Evolutionary conservation across 1,140 invertebrate genomes (phyloP), one percentile per base, ranked within the genome.

Genomic region (Anastatus disparis): DNA sequence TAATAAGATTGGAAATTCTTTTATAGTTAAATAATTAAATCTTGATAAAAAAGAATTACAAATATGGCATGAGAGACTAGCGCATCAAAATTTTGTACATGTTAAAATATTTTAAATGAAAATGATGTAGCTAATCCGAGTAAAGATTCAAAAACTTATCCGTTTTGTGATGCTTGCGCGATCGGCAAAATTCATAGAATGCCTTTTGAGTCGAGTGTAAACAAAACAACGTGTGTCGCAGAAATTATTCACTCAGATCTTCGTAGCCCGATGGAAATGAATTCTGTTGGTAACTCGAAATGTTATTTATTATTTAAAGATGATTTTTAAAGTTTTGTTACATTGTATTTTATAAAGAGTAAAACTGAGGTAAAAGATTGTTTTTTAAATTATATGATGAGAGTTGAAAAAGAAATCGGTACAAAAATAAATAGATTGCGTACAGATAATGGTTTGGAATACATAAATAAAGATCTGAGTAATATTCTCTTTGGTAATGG

Each of bases 221-320:
- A 1, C 42, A 56, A 55, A 75, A 22, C 74, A 35, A 79, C 81
- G 56, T 81, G 85, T n/a, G n/a, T n/a, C n/a, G n/a, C n/a, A n/a
- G n/a, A 62, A 27, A 85, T 7, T n/a, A 79, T 87, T 48, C 83
- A 86, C 72, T 75, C 73, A 13, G 85, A 88, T 78, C 74, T 84
- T 0, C 83, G 83, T 66, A 85, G 85, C 0, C 82, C 85, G n/a
- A 86, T 88, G 79, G 71, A 82, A 31, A 73, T 63, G 9, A 59
- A 50, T n/a, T 86, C 82, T 1, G 17, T 82, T 17, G 76, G 78
- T 10, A 78, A 80, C 2, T 35, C 75, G 0, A 72, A 74, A 58
- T 86, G 82, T 63, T 83, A 82, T 50, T 50, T 85, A 6, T 29
- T 77, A 6, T 74, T 86, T 8, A 87, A 84, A 46, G 85, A 87